Evolutionary conservation across 2,113 vertebrate genomes (phyloP), one percentile per base, ranked within the genome.

Genomic region (Chascanopsetta lugubris): DNA sequence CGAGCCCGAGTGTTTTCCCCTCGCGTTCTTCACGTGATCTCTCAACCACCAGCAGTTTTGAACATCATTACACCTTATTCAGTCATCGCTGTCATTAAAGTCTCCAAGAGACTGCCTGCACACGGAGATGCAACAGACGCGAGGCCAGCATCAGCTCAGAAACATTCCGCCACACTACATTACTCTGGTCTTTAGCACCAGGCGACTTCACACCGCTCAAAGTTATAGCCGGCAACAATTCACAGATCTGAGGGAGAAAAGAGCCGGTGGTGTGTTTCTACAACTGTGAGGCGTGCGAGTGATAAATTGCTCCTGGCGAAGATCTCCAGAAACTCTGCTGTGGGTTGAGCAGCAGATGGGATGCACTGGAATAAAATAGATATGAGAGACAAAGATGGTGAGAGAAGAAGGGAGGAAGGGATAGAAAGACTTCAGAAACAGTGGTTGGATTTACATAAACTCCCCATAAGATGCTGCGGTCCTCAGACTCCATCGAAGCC

Each of bases 101-200:
- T 36, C 40, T 51, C 55, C 51, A 0, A 17, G 53, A 25, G 15
- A n/a, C 45, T 67, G 64, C 29, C 74, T 9, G 49, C 57, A 38
- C 18, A 63, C 47, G 22, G 55, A n/a, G 67, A 48, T 59, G 48
- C 40, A 73, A 42, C 50, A 55, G 67, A 82, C 72, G 67, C 42
- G 36, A 83, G 67, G 57, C 38, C 72, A 50, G 46, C 72, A 36
- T 71, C 64, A 61, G 63, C 43, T 61, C 0, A 13, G 50, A 72
- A 77, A 67, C 75, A 72, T 82, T 80, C 72, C 64, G 69, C 67
- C 43, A 77, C 80, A 80, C 77, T 70, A 79, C 77, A 83, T 86
- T 86, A 88, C 72, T 75, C 72, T 51, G 49, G n/a, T 68, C 75
- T 81, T 79, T 72, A 75, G 79, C 50, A 38, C 22, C 68, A 34